These are phyloP conservation scores for Siderastrea siderea DNA, from an alignment of 92 coral and sea anemone genomes.

Conservation along the genomic window DNA sequence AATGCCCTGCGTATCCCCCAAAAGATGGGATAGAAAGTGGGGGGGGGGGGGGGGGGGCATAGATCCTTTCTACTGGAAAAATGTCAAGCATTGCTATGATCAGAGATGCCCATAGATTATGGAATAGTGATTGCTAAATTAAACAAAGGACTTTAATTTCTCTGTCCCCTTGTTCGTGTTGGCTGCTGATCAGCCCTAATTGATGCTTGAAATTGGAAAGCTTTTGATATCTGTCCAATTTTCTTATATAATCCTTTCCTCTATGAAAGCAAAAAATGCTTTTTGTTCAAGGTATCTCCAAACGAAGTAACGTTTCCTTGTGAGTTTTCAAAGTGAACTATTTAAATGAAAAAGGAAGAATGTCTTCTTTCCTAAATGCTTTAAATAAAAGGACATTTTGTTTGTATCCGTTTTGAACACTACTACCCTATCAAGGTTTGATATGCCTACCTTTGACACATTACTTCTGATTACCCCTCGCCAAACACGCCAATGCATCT, in stretches of 20 bases:
- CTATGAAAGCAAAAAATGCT: background rate
- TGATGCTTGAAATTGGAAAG: background rate
- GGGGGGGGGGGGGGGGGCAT: too few relatives aligned
- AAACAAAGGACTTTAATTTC: too few relatives aligned
- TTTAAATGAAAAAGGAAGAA: constrained; percentile 28
- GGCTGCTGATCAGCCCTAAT: background rate
- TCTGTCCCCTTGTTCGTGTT: background rate
- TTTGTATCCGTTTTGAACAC: background rate
- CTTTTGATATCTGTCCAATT: background rate
- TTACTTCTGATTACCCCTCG: too few relatives aligned
- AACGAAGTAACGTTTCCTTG: background rate
- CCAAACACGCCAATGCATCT: too few relatives aligned
- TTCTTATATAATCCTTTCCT: background rate
- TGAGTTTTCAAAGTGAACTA: background rate
- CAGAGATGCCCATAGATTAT: too few relatives aligned
- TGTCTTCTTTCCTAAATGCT: constrained; percentile 30
- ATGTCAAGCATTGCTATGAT: too few relatives aligned
- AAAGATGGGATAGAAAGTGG: too few relatives aligned
- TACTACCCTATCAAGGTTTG: too few relatives aligned
- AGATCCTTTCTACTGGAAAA: too few relatives aligned
- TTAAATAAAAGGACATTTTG: background rate
- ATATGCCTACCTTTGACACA: too few relatives aligned
- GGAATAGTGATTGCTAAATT: too few relatives aligned
- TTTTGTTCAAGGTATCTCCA: background rate
- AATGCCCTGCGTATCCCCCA: too few relatives aligned